Conservation (phyloP, 2,113 vertebrate species). For the Macroglossus sobrinus region DNA sequence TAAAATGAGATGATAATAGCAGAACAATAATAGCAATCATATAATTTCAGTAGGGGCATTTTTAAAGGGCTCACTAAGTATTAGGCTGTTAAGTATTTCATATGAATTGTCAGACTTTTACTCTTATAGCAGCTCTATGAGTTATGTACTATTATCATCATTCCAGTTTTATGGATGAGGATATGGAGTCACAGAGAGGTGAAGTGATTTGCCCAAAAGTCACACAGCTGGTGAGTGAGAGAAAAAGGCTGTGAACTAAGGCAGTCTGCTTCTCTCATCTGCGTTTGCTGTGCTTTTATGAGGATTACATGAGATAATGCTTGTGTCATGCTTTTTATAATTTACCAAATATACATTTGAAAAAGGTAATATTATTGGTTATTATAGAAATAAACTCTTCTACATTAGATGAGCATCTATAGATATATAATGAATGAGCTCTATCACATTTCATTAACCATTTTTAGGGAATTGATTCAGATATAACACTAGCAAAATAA, state of each 20-base stretch:
- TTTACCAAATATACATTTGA: neutral
- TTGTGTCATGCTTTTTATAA: neutral
- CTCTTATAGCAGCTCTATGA: neutral
- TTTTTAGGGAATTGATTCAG: neutral
- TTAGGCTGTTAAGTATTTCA: neutral
- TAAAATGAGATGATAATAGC: neutral
- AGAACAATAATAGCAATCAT: neutral
- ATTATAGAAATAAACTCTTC: neutral
- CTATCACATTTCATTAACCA: neutral
- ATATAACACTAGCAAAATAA: neutral
- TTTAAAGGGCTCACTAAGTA: neutral
- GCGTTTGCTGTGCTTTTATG: neutral
- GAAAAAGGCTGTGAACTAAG: neutral
- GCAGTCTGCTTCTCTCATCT: neutral
- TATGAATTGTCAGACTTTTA: neutral
- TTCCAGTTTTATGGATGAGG: neutral
- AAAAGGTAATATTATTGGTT: neutral
- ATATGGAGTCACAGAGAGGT: neutral
- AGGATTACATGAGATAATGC: neutral
- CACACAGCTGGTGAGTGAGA: neutral
- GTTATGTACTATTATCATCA: neutral
- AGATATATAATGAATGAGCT: neutral
- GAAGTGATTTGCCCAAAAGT: neutral
- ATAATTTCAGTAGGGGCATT: neutral
- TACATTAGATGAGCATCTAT: neutral